Percentiles rank a stretch among this genome's conserved stretches.
Conservation (phyloP, 2,888 invertebrate species). For the Sclerodermus sp. region DNA sequence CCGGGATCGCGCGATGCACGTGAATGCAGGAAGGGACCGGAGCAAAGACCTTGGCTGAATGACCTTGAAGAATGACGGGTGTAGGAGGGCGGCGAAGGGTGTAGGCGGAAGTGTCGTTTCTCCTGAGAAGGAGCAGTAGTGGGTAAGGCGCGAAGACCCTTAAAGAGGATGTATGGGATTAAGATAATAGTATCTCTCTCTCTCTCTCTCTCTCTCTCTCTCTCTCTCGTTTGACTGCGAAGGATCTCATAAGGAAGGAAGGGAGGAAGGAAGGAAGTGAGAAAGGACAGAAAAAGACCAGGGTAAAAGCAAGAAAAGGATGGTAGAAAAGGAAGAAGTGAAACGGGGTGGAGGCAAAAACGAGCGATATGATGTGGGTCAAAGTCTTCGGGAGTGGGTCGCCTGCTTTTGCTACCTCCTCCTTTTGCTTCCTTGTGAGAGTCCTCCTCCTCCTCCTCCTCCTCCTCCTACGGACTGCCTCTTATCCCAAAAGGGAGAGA, state of each 20-base stretch:
- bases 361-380: slow-evolving; percentile 55
- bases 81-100: too few species aligned
- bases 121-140: slow-evolving; percentile 1
- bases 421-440: slow-evolving; percentile 5
- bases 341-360: slow-evolving; percentile 49
- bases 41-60: too few species aligned
- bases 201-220: too few species aligned
- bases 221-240: slow-evolving; percentile 34
- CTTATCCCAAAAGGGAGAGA: neutral
- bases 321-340: too few species aligned
- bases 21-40: too few species aligned
- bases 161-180: slow-evolving; percentile 56
- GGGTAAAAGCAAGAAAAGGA: too few species aligned
- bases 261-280: neutral
- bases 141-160: slow-evolving; percentile 25
- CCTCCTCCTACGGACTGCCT: slow-evolving; percentile 8
- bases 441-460: slow-evolving; percentile 9
- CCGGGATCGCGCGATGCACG: too few species aligned
- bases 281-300: too few species aligned
- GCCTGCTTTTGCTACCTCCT: slow-evolving; percentile 16
- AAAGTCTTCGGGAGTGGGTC: slow-evolving; percentile 54
- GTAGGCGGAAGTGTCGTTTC: neutral
- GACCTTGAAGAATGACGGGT: too few species aligned
- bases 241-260: slow-evolving; percentile 38
- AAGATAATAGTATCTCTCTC: slow-evolving; percentile 57